phyloP scores from a whole-genome alignment of 2,113 vertebrate species.

The Hyla sarda region DNA sequence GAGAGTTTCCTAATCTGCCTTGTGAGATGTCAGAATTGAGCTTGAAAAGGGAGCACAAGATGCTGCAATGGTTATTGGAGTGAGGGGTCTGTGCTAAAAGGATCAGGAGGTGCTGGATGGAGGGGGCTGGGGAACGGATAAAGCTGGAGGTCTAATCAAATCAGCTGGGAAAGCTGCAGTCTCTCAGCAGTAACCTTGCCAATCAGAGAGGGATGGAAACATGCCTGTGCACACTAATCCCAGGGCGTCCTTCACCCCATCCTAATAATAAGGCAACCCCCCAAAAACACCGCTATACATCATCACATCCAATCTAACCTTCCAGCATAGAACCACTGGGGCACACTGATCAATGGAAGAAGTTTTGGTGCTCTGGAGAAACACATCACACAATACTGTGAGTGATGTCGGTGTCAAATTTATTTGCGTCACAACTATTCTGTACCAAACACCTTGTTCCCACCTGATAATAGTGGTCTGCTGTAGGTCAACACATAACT shows the following conservation, averaged over 20 bases:
- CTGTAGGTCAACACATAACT: too few species aligned
- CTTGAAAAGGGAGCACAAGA: slow-evolving; percentile 61
- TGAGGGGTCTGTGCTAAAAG: slow-evolving; percentile 83
- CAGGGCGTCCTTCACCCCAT: slow-evolving; percentile 85
- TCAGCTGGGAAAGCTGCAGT: slow-evolving; percentile 82
- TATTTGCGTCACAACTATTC: too few species aligned
- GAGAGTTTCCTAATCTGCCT: slow-evolving; percentile 65
- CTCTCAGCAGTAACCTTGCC: slow-evolving; percentile 89
- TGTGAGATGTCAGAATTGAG: slow-evolving; percentile 69
- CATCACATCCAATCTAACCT: not conserved
- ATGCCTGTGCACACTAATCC: slow-evolving; percentile 83
- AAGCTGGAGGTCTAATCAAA: slow-evolving; percentile 87
- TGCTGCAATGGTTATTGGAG: slow-evolving; percentile 66
- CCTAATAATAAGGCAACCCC: slow-evolving; percentile 27
- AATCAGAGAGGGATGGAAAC: slow-evolving; percentile 77
- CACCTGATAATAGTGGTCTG: too few species aligned
- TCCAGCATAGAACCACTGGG: not conserved
- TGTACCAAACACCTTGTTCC: too few species aligned
- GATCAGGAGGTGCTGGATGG: slow-evolving; percentile 80
- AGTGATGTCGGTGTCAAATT: too few species aligned
- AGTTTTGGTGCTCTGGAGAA: not conserved
- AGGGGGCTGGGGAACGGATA: slow-evolving; percentile 69
- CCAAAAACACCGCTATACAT: not conserved
- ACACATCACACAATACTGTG: too few species aligned
- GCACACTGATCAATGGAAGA: not conserved